Percentiles rank a stretch among this genome's conserved stretches.
Conservation (phyloP, 1,140 invertebrate species). For the Cephus cinctus region DNA sequence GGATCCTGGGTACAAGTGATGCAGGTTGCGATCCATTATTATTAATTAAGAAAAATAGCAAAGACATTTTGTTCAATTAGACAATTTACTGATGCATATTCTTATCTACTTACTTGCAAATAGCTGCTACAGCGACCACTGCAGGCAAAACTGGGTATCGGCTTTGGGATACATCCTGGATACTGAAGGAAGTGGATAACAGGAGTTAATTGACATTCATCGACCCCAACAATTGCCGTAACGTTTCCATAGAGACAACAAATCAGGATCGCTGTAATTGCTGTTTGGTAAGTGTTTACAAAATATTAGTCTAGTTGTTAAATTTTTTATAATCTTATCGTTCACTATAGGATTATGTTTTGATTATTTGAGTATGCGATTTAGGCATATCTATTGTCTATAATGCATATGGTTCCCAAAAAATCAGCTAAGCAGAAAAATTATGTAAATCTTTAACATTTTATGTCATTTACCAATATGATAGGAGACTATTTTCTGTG, state of each 20-base stretch:
- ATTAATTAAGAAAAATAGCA: too few relatives aligned
- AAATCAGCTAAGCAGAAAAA: too few relatives aligned
- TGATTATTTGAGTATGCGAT: too few relatives aligned
- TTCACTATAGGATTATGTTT: constrained; percentile 4
- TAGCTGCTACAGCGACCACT: constrained; percentile 88
- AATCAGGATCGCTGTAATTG: constrained; percentile 28
- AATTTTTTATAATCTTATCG: constrained; percentile 9
- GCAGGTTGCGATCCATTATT: too few relatives aligned
- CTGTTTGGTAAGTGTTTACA: constrained; percentile 33
- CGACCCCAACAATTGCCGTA: constrained; percentile 56
- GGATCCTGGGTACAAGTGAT: too few relatives aligned
- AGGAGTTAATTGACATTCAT: constrained; percentile 87
- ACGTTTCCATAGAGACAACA: constrained; percentile 28
- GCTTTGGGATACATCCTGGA: constrained; percentile 88
- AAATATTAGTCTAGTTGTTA: constrained; percentile 1
- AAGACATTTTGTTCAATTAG: too few relatives aligned
- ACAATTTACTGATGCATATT: too few relatives aligned
- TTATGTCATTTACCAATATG: constrained; percentile 35
- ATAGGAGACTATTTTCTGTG: constrained; percentile 18
- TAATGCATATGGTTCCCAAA: too few relatives aligned
- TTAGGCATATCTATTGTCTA: too few relatives aligned
- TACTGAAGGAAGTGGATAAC: constrained; percentile 91
- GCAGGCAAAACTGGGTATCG: constrained; percentile 91
- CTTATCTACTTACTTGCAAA: constrained; percentile 70
- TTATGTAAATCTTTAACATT: too few relatives aligned